Evolutionary conservation across 2,888 invertebrate genomes (phyloP).

Genomic region (Eupithecia tripunctaria): DNA sequence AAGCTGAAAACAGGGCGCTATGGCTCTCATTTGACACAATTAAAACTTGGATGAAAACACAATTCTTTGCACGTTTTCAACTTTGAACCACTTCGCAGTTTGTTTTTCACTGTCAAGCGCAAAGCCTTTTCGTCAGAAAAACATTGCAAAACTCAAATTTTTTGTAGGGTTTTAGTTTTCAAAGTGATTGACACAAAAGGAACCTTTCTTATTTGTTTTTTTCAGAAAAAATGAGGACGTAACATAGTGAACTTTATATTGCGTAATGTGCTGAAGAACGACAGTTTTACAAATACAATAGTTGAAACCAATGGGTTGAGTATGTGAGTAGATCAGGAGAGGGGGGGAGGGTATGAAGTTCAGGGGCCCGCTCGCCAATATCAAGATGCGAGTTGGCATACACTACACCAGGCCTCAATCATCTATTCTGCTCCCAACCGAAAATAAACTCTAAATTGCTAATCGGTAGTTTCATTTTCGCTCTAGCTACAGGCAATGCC

Average conservation of each 20-base stretch:
- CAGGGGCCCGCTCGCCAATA: conserved; percentile 77
- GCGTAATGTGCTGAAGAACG: neutral
- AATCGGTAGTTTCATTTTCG: neutral
- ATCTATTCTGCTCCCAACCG: neutral
- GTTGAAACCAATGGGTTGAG: conserved; percentile 50
- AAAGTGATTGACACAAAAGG: neutral
- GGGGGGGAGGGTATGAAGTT: conserved; percentile 57
- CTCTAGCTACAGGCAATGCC: neutral
- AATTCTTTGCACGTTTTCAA: neutral
- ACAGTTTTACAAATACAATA: conserved; percentile 33
- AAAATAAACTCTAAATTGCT: conserved; percentile 5
- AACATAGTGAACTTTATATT: neutral
- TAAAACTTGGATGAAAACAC: neutral
- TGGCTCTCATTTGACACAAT: neutral
- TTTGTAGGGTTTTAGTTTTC: neutral
- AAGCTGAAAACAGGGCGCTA: too few relatives aligned
- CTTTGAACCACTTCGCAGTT: neutral
- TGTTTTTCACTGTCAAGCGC: neutral
- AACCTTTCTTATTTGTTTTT: neutral
- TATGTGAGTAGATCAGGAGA: conserved; percentile 40
- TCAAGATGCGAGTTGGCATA: conserved; percentile 80
- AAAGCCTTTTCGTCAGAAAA: neutral
- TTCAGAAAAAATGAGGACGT: neutral
- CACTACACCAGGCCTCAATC: conserved; percentile 51
- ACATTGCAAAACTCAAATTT: neutral